Evolutionary conservation across 92 coral and sea anemone species (phyloP).

Genomic region (Isaurus tuberculatus): DNA sequence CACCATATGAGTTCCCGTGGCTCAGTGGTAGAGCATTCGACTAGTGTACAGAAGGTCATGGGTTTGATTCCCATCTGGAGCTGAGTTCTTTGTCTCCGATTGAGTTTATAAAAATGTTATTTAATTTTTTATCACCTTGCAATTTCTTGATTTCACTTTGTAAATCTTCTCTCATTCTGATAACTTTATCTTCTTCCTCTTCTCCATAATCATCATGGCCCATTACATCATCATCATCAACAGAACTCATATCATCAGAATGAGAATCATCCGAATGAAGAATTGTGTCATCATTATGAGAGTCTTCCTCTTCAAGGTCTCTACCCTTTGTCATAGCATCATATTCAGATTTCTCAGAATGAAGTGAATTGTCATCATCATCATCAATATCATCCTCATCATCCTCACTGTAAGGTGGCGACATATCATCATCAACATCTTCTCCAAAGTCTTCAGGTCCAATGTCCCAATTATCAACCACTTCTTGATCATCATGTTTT

Average conservation of each 20-base stretch:
- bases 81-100: too few relatives aligned
- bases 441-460: conserved; percentile 31
- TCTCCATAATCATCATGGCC: conserved; percentile 57
- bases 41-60: too few relatives aligned
- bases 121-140: conserved; percentile 63
- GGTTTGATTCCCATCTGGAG: too few relatives aligned
- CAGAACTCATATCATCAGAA: conserved; percentile 3
- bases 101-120: too few relatives aligned
- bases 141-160: conserved; percentile 80
- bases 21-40: too few relatives aligned
- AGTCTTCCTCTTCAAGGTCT: conserved; percentile 26
- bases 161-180: conserved; percentile 53
- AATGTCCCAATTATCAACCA: conserved; percentile 37
- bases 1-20: too few relatives aligned
- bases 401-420: conserved; percentile 30
- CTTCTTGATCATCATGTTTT: conserved; percentile 26
- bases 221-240: conserved; percentile 49
- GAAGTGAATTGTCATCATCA: conserved; percentile 14
- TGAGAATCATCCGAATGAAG: background rate
- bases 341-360: conserved; percentile 13
- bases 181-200: conserved; percentile 50
- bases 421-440: conserved; percentile 35
- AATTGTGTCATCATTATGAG: background rate
- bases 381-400: conserved; percentile 12
- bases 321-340: background rate